A percentile compares a stretch with the other conserved stretches of the same genome.
Evolutionary conservation across 2,113 vertebrate genomes (phyloP).

Genomic region (Nanger granti): DNA sequence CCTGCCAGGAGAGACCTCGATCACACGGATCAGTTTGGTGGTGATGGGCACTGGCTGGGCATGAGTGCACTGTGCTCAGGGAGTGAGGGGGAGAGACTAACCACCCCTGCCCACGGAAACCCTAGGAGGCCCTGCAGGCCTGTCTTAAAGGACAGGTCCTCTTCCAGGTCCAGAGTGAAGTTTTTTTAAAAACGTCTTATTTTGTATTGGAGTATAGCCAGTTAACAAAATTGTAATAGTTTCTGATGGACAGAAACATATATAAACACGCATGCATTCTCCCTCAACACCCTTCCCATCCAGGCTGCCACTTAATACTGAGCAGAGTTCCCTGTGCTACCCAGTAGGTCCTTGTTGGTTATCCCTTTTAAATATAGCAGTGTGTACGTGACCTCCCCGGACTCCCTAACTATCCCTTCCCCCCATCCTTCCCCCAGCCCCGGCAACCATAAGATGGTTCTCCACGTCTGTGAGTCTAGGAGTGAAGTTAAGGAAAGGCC

Average conservation of each 20-base stretch:
- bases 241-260: neutral
- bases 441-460: neutral
- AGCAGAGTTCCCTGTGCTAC: neutral
- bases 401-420: neutral
- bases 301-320: neutral
- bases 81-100: neutral
- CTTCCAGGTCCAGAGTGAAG: too few species aligned
- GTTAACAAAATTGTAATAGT: neutral
- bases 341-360: neutral
- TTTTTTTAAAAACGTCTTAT: neutral
- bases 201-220: neutral
- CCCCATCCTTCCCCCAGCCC: neutral
- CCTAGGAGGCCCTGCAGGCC: neutral
- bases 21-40: too few species aligned
- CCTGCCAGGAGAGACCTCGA: neutral
- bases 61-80: rapidly evolving
- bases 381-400: neutral
- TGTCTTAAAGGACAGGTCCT: neutral
- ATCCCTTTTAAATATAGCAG: neutral
- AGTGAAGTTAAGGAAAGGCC: neutral
- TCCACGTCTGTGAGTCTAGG: neutral
- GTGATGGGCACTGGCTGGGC: rapidly evolving
- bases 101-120: neutral
- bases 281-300: neutral
- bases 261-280: neutral